phyloP scores from a whole-genome alignment of 37 sponge, comb jelly and placozoan genomes.

The Tethya wilhelma region DNA sequence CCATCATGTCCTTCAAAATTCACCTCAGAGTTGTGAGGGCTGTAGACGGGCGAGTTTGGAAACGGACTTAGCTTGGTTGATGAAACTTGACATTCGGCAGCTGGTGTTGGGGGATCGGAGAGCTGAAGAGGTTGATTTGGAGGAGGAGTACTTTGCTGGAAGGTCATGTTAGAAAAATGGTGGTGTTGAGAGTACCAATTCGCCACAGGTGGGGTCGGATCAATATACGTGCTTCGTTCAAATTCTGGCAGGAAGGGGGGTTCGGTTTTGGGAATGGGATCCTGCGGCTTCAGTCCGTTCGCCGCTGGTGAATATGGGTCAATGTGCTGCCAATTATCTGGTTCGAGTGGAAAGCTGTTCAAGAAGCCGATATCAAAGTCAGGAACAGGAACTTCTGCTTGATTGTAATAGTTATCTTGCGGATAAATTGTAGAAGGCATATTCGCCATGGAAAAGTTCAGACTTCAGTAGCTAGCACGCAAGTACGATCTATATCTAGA shows the following conservation, averaged over 20 bases:
- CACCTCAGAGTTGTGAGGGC: conserved; percentile 23
- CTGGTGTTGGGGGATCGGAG: conserved; percentile 59
- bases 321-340: not conserved
- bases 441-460: conserved; percentile 20
- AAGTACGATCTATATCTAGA: no score
- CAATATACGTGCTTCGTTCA: not conserved
- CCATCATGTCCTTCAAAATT: not conserved
- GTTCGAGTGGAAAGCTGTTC: not conserved
- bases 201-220: not conserved
- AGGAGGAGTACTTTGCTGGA: conserved; percentile 16
- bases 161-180: not conserved
- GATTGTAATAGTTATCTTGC: not conserved
- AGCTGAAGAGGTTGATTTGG: conserved; percentile 22
- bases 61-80: conserved; percentile 46
- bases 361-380: conserved; percentile 2
- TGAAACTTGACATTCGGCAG: conserved; percentile 60
- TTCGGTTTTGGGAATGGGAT: conserved; percentile 33
- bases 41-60: conserved; percentile 60
- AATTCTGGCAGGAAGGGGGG: not conserved
- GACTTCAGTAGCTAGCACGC: no score
- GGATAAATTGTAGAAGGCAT: conserved; percentile 29
- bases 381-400: conserved; percentile 12
- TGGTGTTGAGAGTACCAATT: not conserved
- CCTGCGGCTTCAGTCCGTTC: not conserved
- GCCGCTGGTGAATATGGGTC: not conserved